These are phyloP conservation scores for Chlamydotis undulata DNA, from an alignment of 2,113 vertebrate species.

Conservation along the genomic window DNA sequence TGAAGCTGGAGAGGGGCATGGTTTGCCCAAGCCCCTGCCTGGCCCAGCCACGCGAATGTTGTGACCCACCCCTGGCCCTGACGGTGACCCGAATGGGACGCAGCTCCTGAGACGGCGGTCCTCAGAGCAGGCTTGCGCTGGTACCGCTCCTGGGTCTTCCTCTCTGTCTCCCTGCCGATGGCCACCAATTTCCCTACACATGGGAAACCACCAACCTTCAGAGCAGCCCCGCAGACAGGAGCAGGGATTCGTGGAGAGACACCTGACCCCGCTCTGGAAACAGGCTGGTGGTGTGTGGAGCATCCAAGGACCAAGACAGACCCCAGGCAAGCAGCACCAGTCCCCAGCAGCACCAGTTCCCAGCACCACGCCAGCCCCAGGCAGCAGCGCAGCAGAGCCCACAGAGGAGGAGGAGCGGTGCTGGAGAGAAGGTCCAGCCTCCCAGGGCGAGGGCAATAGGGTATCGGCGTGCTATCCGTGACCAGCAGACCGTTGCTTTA, in stretches of 20 bases:
- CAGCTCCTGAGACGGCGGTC: neutral
- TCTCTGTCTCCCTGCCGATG: neutral
- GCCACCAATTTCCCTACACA: neutral
- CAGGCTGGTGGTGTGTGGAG: neutral
- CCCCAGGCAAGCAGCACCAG: neutral
- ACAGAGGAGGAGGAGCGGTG: accelerated
- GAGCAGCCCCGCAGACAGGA: accelerated
- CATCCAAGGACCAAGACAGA: neutral
- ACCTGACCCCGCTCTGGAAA: accelerated
- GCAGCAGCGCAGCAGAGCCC: neutral
- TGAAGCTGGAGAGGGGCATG: neutral
- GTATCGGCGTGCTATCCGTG: accelerated
- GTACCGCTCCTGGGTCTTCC: accelerated
- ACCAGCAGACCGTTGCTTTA: accelerated
- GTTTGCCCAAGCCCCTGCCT: neutral
- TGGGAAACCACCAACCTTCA: neutral
- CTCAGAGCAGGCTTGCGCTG: neutral
- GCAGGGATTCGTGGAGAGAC: neutral
- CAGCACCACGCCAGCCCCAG: neutral
- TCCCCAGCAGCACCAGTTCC: neutral
- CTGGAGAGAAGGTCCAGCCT: neutral
- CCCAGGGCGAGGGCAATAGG: accelerated
- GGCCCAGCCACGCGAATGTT: accelerated
- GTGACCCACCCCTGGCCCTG: accelerated
- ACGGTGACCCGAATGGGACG: too few species aligned